Evolutionary conservation across 1,140 invertebrate species (phyloP), one percentile per base, ranked within the genome.

Genomic region (Tetranychus cinnabarinus): DNA sequence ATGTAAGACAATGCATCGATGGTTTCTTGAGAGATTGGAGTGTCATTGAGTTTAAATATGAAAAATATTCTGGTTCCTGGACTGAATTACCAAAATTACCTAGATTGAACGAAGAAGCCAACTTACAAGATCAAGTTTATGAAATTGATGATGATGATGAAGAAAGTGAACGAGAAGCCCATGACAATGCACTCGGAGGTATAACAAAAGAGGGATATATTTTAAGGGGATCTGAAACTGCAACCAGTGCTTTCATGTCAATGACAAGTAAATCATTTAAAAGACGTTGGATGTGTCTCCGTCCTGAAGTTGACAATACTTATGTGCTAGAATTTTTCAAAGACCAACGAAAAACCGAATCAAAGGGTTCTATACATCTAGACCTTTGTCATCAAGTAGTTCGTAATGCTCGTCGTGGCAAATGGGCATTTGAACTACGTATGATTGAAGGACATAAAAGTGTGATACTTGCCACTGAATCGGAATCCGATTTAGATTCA

Each of bases 271-370:
- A 71, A 73, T 88, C 88, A 54, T 92, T 91, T 69, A 92, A 92
- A 74, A 79, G 84, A 70, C 78, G 88, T 59, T 91, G 84, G 74
- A 89, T 88, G 73, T 83, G 83, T 74, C 76, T 93, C 67, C 76
- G 87, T 59, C 83, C 86, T 73, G 86, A 90, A 74, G 81, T 87
- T 39, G 87, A 91, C 72, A 86, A 85, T 12, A 87, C 86, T 0
- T 89, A 89, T 67, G 84, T 88, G 67, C 76, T 93, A 33, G 86
- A 91, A 73, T 79, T 92, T 67, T 86, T 86, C 70, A 93, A 92
- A 75, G 88, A 92, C 75, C 87, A 92, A 60, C 86, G 84, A 69
- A 88, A 87, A 72, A 80, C 79, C 2, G 88, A 92, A 68, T 82
- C 84, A 1, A 91, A 91, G 74, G 80, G 85, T 62, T 84, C 85